These are phyloP conservation scores for Lophotriccus pileatus DNA, from an alignment of 2,797 vertebrate genomes.

Conservation along the genomic window DNA sequence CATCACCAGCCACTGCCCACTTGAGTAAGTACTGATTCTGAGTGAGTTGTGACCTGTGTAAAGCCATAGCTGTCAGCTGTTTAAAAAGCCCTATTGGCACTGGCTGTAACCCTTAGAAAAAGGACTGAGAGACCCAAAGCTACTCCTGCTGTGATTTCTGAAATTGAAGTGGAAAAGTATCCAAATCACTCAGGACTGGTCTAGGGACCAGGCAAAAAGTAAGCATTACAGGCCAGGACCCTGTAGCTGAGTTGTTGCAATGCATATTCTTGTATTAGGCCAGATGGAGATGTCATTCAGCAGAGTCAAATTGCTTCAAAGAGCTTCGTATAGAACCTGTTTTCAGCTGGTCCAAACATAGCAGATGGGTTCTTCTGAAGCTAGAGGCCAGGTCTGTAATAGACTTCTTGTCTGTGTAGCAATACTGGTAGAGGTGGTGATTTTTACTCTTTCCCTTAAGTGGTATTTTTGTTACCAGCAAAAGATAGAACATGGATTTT, in stretches of 20 bases:
- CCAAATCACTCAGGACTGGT: background rate
- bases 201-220: background rate
- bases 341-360: background rate
- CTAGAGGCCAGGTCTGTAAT: background rate
- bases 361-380: background rate
- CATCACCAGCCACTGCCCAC: conserved; percentile 79
- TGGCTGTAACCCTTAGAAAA: background rate
- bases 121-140: background rate
- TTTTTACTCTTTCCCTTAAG: background rate
- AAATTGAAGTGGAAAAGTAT: background rate
- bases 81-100: background rate
- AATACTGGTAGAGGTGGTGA: background rate
- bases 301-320: background rate
- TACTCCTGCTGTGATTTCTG: background rate
- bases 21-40: conserved; percentile 88
- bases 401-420: background rate
- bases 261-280: background rate
- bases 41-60: conserved; percentile 11
- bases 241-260: background rate
- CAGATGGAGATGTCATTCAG: background rate
- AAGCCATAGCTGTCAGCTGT: background rate
- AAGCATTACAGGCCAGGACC: background rate
- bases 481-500: background rate
- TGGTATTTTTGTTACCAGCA: background rate
- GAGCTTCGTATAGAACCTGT: background rate